Conservation (phyloP, 1,140 invertebrate species). For the Gryllus bimaculatus region DNA sequence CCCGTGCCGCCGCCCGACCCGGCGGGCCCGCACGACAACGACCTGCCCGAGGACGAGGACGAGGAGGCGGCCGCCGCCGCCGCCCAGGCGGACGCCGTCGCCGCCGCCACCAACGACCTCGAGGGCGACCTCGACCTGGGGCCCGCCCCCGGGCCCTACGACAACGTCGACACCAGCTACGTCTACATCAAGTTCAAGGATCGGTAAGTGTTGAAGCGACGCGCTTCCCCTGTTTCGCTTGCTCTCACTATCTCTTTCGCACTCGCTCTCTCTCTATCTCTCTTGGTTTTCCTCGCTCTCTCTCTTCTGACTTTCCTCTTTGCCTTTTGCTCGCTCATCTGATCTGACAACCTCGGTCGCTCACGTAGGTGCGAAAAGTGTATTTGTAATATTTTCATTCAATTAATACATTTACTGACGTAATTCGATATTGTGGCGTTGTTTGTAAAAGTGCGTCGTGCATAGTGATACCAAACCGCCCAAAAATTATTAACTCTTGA, state of each 20-base stretch:
- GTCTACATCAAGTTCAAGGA: constrained; percentile 58
- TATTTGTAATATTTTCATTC: too few relatives aligned
- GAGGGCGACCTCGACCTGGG: neutral
- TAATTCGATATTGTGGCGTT: too few relatives aligned
- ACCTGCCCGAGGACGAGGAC: neutral
- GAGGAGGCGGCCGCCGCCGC: neutral
- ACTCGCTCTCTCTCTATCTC: neutral
- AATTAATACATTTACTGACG: too few relatives aligned
- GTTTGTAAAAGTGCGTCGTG: too few relatives aligned
- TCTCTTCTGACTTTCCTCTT: neutral
- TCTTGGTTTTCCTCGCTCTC: neutral
- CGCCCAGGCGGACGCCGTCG: too few relatives aligned
- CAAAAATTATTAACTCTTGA: too few relatives aligned
- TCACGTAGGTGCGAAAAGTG: too few relatives aligned
- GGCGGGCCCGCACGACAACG: too few relatives aligned
- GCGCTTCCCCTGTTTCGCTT: neutral
- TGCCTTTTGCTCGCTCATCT: too few relatives aligned
- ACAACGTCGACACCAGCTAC: constrained; percentile 55
- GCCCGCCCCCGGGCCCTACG: constrained; percentile 29
- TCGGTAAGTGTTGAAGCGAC: constrained; percentile 35
- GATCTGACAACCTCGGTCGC: too few relatives aligned
- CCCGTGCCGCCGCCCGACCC: too few relatives aligned
- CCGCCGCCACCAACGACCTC: neutral
- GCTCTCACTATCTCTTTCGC: neutral
- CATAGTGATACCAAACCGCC: too few relatives aligned